phyloP scores from a whole-genome alignment of 2,797 vertebrate species.

The Myoxocephalus aenaeus region DNA sequence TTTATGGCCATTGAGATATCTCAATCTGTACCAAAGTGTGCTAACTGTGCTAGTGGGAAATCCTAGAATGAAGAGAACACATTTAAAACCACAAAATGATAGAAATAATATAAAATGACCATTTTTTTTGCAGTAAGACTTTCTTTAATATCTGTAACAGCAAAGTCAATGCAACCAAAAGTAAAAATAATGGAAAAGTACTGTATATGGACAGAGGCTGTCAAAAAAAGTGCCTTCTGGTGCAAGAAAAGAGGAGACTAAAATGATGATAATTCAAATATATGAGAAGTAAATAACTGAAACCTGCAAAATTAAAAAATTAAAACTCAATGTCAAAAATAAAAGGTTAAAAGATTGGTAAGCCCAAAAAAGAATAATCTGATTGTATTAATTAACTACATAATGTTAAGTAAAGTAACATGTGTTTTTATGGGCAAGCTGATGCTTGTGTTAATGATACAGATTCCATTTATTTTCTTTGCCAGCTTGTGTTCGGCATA shows the following conservation, averaged over 20 bases:
- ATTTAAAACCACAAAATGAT: not conserved
- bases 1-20: not conserved
- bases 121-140: conserved; percentile 37
- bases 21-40: not conserved
- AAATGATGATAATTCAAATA: conserved; percentile 64
- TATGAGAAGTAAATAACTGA: conserved; percentile 62
- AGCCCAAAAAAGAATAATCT: conserved; percentile 53
- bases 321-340: conserved; percentile 27
- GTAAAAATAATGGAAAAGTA: conserved; percentile 70
- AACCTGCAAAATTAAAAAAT: conserved; percentile 46
- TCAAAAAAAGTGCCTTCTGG: conserved; percentile 81
- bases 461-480: conserved; percentile 51
- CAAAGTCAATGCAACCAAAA: conserved; percentile 80
- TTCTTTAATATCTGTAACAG: conserved; percentile 84
- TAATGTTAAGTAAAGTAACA: conserved; percentile 55
- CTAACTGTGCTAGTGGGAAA: not conserved
- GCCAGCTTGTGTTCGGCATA: conserved; percentile 59
- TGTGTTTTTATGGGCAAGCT: conserved; percentile 52
- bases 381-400: conserved; percentile 62
- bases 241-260: conserved; percentile 75
- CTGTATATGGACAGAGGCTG: conserved; percentile 62
- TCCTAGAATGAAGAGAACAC: not conserved
- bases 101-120: not conserved
- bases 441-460: conserved; percentile 60
- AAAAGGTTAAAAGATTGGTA: conserved; percentile 27